A percentile compares a stretch with the other conserved stretches of the same genome.
Evolutionary conservation across 2,888 invertebrate species (phyloP).

Genomic region (Drosophila testacea): DNA sequence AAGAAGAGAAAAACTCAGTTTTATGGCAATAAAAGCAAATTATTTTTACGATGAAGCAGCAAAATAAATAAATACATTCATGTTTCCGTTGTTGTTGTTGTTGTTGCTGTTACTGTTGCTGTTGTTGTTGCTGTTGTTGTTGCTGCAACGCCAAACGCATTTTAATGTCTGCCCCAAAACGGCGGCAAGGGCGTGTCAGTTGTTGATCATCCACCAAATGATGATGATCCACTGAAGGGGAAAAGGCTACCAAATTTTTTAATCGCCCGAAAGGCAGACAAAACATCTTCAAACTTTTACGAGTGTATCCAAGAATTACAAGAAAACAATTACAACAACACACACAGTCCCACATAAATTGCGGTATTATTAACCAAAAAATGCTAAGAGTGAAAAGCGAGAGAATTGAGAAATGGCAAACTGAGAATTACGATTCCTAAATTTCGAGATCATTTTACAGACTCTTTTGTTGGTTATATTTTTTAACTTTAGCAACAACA

Average conservation of each 20-base stretch:
- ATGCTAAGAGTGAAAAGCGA: conserved; percentile 1
- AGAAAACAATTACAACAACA: conserved; percentile 22
- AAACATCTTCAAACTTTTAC: conserved; percentile 23
- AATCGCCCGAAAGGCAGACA: conserved; percentile 32
- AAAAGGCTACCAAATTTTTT: conserved; percentile 43
- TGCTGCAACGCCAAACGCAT: conserved; percentile 50
- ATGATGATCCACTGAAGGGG: conserved; percentile 7
- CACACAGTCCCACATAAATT: conserved; percentile 41
- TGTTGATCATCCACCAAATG: conserved; percentile 16
- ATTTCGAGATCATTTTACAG: neutral
- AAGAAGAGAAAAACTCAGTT: conserved; percentile 6
- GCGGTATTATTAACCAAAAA: conserved; percentile 48
- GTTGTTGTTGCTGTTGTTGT: conserved; percentile 29
- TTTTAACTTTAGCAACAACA: too few relatives aligned
- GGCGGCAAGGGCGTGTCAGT: conserved; percentile 17
- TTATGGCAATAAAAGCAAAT: conserved; percentile 70
- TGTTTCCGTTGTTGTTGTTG: conserved; percentile 37
- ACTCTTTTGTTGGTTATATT: too few relatives aligned
- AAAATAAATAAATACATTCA: conserved; percentile 71
- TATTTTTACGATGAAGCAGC: conserved; percentile 73
- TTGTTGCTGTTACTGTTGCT: conserved; percentile 15
- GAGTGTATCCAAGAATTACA: conserved; percentile 21
- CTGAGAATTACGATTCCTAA: neutral
- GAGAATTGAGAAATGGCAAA: conserved; percentile 1
- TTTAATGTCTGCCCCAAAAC: conserved; percentile 51